Evolutionary conservation across 2,113 vertebrate genomes (phyloP).

Genomic region (Mormyrus lacerda): DNA sequence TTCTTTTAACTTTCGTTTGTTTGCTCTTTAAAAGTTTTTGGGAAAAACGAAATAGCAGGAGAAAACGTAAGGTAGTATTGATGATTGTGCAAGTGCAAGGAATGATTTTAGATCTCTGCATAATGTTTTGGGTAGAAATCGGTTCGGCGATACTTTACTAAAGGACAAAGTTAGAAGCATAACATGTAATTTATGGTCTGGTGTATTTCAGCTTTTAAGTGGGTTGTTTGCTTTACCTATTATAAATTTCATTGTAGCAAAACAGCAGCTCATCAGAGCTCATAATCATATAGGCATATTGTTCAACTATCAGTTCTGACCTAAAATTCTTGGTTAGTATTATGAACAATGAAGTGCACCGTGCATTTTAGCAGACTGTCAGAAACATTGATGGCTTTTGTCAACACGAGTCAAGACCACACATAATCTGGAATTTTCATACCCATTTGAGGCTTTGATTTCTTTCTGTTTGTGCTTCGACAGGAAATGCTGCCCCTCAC

Average conservation of each 20-base stretch:
- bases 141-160: background rate
- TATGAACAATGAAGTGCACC: background rate
- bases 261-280: background rate
- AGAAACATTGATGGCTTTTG: background rate
- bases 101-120: background rate
- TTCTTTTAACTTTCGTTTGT: background rate
- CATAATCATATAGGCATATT: background rate
- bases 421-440: background rate
- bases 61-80: background rate
- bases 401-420: background rate
- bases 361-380: background rate
- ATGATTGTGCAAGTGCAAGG: background rate
- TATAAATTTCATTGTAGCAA: background rate
- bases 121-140: background rate
- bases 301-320: background rate
- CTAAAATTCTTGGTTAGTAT: background rate
- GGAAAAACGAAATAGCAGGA: background rate
- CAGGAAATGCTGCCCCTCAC: slow-evolving; percentile 55
- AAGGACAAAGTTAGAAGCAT: background rate
- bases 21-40: background rate
- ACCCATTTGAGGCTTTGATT: background rate
- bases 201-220: background rate
- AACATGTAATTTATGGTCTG: background rate
- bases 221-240: background rate
- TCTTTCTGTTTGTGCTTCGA: background rate